phyloP scores from a whole-genome alignment of 2,888 invertebrate species.

The Meiosimyza platycephala region DNA sequence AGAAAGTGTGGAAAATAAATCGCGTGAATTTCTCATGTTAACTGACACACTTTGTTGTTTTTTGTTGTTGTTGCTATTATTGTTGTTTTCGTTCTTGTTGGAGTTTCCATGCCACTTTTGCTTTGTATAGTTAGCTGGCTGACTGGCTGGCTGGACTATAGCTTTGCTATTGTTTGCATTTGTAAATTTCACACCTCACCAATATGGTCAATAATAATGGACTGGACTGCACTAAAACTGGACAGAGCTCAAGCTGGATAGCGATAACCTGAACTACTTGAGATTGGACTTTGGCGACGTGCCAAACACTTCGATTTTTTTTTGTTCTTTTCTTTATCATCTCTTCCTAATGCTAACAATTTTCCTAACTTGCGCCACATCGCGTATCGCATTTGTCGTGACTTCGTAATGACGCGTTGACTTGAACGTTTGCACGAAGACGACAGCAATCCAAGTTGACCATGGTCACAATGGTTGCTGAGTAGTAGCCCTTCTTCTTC shows the following conservation, averaged over 20 bases:
- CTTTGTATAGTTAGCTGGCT: neutral
- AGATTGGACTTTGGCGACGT: neutral
- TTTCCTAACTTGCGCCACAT: constrained; percentile 9
- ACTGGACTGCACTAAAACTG: too few species aligned
- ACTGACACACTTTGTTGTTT: constrained; percentile 22
- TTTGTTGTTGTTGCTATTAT: constrained; percentile 21
- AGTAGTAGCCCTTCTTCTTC: too few species aligned
- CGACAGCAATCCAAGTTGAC: neutral
- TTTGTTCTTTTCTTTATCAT: neutral
- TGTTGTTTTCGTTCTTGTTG: constrained; percentile 8
- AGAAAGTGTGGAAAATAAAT: constrained; percentile 17
- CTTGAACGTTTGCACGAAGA: neutral
- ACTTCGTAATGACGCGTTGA: constrained; percentile 19
- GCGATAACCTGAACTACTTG: too few species aligned
- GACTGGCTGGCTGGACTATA: neutral
- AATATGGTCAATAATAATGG: constrained; percentile 23
- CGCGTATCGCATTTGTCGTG: constrained; percentile 9
- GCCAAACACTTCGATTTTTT: too few species aligned
- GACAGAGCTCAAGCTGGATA: too few species aligned
- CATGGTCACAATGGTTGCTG: too few species aligned
- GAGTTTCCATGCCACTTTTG: neutral
- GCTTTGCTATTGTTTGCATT: constrained; percentile 26
- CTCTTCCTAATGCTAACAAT: neutral
- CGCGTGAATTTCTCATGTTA: constrained; percentile 22
- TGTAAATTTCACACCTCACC: constrained; percentile 29